These are phyloP conservation scores for Scaptomyza pallida DNA, from an alignment of 1,140 invertebrate species.

Conservation along the genomic window DNA sequence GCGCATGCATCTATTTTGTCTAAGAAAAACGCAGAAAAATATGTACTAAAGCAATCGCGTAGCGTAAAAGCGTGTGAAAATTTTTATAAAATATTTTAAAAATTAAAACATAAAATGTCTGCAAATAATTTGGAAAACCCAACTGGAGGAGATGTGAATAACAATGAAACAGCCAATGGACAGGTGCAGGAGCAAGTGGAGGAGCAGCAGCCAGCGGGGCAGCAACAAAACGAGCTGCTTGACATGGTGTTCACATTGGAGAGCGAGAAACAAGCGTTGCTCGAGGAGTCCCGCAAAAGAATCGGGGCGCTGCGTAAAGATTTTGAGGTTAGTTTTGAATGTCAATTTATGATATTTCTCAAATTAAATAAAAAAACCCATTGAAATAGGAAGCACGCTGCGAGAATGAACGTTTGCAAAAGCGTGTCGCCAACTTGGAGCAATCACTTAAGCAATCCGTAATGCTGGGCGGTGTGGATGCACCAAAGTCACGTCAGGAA, in stretches of 20 bases:
- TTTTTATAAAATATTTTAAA: slow-evolving; percentile 32
- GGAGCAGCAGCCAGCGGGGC: background rate
- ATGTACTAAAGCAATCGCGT: slow-evolving; percentile 26
- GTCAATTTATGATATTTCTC: background rate
- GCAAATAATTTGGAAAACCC: slow-evolving; percentile 49
- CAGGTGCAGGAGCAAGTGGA: background rate
- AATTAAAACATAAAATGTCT: slow-evolving; percentile 70
- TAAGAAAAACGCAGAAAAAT: slow-evolving; percentile 63
- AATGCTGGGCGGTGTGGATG: slow-evolving; percentile 74
- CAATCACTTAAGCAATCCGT: slow-evolving; percentile 76
- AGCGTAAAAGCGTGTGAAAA: slow-evolving; percentile 34
- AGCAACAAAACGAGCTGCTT: slow-evolving; percentile 73
- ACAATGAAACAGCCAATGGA: slow-evolving; percentile 50
- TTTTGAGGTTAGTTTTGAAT: slow-evolving; percentile 77
- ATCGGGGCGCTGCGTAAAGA: slow-evolving; percentile 79
- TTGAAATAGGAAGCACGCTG: slow-evolving; percentile 51
- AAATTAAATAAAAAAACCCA: background rate
- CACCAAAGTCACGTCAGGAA: slow-evolving; percentile 83
- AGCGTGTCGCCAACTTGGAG: slow-evolving; percentile 68
- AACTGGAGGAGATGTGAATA: slow-evolving; percentile 71
- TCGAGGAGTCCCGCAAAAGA: slow-evolving; percentile 79
- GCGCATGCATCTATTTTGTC: slow-evolving; percentile 68
- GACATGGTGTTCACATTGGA: slow-evolving; percentile 82
- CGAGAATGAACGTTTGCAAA: slow-evolving; percentile 76
- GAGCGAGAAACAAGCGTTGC: slow-evolving; percentile 78